Evolutionary conservation across 1,140 invertebrate genomes (phyloP), one percentile per base, ranked within the genome.

Genomic region (Amyelois transitella): DNA sequence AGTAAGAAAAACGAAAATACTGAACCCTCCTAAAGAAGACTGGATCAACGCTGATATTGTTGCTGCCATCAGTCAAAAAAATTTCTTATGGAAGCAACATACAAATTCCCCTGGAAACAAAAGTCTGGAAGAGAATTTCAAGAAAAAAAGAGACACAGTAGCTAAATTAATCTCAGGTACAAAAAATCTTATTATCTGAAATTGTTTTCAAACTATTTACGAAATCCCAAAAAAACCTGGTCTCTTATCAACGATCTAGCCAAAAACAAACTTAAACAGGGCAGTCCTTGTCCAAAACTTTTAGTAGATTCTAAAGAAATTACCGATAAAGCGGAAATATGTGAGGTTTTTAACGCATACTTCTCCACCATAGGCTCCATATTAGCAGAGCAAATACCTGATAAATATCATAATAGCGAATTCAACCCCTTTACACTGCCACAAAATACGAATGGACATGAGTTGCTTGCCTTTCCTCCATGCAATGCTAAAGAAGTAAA

Each of bases 211-310:
- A 19, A 54, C 1, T 59, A 51, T 45, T 18, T 22, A 6, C 56
- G 57, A 5, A 55, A 62, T 44, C 62, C 65, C 3, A 38, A 17
- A 18, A 68, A 68, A 45, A 68, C 61, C 58, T 69, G 66, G 62
- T 51, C 8, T 8, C 18, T 62, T 7, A 54, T 69, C 19, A 62
- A 57, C 18, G 38, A 28, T 18, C 21, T 69, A 0, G 45, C 49
- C 6, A 22, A 22, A 17, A 69, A 69, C 50, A 63, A 53, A 63
- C 38, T 51, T 21, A 63, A 53, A 22, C 2, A 21, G 19, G 24
- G 0, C 8, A 2, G 1, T 18, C 7, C 17, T 20, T 49, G 44
- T 18, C 25, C n/a, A 1, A 56, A 51, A 25, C 8, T 68, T 2
- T 2, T 21, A 20, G 51, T 8, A 17, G 18, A 25, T n/a, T 24